Base-by-base conservation (phyloP, 2,888 invertebrate species). In the Osmoderma eremita region DNA sequence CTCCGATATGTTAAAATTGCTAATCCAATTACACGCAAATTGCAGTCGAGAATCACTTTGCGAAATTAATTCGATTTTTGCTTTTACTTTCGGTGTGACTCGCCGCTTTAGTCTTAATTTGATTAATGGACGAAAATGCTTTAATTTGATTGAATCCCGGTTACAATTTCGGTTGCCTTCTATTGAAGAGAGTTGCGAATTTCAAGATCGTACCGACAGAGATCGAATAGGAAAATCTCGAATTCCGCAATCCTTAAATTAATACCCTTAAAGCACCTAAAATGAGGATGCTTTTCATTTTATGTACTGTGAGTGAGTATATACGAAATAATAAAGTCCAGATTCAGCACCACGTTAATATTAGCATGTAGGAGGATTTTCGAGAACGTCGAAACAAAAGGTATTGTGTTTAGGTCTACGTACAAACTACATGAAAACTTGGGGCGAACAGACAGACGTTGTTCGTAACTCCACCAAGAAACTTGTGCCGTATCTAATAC, bases 41-140 rank as follows among this genome's bases (percentile, higher is more conserved):
- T 53, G 17, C 41, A 61, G 24, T 45, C 42, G 30, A 17, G 13
- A 56, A 56, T 56, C 56, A 22, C 56, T 56, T 41, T 56, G 42
- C 41, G 42, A 56, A 38, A 56, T 56, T 56, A 56, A 45, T 61
- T 61, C 24, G 58, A 42, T 61, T 61, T 58, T 45, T 61, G 58
- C 58, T 45, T 42, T 56, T 56, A 36, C 56, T 45, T 61, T 61
- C 45, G n/a, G 24, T n/a, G 45, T 10, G 17, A 18, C 45, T 17
- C n/a, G 24, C 13, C 45, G 30, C 45, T 45, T 61, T 45, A 15
- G 15, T 61, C 45, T 61, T 61, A 61, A 61, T 61, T 61, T 61
- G 58, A 61, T 61, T 61, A 61, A 45, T 61, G 42, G 58, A 61
- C 45, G 58, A 30, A 61, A 45, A 61, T 38, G 45, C 58, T 61